phyloP scores from a whole-genome alignment of 2,113 vertebrate species.

The Suricata suricatta region DNA sequence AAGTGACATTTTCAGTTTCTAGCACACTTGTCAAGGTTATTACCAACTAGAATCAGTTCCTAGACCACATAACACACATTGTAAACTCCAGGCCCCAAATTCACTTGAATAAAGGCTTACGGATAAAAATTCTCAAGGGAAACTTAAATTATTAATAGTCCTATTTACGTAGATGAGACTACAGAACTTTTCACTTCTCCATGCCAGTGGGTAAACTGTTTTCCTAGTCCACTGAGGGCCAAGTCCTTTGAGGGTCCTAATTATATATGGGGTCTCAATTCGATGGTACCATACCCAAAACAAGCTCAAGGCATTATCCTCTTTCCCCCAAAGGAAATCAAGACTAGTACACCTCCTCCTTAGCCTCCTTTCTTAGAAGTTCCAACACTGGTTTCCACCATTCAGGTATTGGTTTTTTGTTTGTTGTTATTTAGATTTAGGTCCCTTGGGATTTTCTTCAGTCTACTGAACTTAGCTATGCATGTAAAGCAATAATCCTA shows the following conservation, averaged over 20 bases:
- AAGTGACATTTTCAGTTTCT: not conserved
- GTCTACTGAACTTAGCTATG: not conserved
- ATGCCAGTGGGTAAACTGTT: not conserved
- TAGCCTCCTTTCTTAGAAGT: not conserved
- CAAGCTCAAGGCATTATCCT: not conserved
- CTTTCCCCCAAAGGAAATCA: not conserved
- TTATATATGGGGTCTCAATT: not conserved
- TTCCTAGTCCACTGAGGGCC: not conserved
- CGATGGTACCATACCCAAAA: not conserved
- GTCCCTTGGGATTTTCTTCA: not conserved
- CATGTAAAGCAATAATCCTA: not conserved
- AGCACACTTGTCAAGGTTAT: not conserved
- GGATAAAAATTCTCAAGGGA: not conserved
- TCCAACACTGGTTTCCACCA: not conserved
- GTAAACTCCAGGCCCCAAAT: not conserved
- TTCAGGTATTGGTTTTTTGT: not conserved
- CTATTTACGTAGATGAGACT: not conserved
- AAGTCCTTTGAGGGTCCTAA: not conserved
- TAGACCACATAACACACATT: not conserved
- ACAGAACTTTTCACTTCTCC: constrained; percentile 1
- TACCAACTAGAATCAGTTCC: not conserved
- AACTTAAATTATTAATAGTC: not conserved
- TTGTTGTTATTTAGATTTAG: not conserved
- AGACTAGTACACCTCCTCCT: not conserved
- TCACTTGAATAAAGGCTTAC: not conserved